These are phyloP conservation scores for Dinocampus coccinellae DNA, from an alignment of 2,888 invertebrate genomes.

Conservation along the genomic window DNA sequence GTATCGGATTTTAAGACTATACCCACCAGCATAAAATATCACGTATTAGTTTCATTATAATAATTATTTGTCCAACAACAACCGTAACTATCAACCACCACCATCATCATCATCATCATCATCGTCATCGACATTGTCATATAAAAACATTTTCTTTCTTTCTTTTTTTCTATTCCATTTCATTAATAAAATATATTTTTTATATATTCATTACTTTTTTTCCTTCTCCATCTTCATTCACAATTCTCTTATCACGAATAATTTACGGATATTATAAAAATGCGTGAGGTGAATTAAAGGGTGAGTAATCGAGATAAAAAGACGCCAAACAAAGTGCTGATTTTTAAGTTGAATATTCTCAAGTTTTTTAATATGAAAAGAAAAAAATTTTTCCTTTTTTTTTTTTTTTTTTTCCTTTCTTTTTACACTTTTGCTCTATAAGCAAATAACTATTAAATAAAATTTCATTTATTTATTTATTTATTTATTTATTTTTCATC, in stretches of 20 bases:
- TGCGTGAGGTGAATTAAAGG: conserved; percentile 39
- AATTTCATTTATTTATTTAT: too few species aligned
- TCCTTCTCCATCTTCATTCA: background rate
- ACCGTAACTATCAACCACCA: too few species aligned
- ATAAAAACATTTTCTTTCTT: background rate
- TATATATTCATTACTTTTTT: too few species aligned
- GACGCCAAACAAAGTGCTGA: conserved; percentile 26
- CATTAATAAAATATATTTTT: too few species aligned
- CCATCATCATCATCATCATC: too few species aligned
- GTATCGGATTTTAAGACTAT: conserved; percentile 62
- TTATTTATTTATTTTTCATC: conserved; percentile 31
- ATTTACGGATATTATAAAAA: conserved; percentile 31
- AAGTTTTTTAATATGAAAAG: conserved; percentile 11
- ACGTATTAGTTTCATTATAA: conserved; percentile 28
- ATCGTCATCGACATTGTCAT: conserved; percentile 23
- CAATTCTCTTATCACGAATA: conserved; percentile 19
- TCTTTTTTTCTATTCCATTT: too few species aligned
- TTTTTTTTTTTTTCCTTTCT: background rate
- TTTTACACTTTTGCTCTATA: background rate
- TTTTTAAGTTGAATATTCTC: conserved; percentile 3
- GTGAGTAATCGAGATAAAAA: conserved; percentile 36
- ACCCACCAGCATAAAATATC: conserved; percentile 10
- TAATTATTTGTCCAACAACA: too few species aligned
- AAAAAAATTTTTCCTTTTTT: too few species aligned
- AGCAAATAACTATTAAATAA: conserved; percentile 32